phyloP scores from a whole-genome alignment of 1,140 invertebrate species.

The Akabosia matsudoensis region DNA sequence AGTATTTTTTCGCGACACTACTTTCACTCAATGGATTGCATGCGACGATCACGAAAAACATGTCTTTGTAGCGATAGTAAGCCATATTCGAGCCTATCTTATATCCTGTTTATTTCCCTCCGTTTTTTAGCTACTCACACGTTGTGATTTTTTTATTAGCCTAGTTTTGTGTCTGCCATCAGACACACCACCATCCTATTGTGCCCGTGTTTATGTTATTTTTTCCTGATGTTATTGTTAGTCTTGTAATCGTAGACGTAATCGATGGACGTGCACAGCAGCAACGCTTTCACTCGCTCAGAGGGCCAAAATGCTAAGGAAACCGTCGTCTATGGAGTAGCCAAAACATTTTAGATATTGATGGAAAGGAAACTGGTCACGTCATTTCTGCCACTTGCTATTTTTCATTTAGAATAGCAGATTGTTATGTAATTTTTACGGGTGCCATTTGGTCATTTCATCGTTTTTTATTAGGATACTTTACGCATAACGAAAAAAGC shows the following conservation, averaged over 20 bases:
- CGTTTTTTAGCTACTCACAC: no score
- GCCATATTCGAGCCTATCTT: no score
- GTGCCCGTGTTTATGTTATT: no score
- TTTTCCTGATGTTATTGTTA: neutral
- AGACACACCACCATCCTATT: neutral
- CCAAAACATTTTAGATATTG: neutral
- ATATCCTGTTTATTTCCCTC: no score
- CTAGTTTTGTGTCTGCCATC: neutral
- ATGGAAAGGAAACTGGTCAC: neutral
- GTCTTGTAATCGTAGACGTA: neutral
- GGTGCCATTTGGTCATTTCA: no score
- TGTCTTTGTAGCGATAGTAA: no score
- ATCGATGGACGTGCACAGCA: neutral
- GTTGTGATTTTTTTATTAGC: neutral
- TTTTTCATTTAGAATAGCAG: neutral
- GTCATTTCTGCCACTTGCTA: slow-evolving; percentile 11
- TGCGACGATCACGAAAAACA: neutral
- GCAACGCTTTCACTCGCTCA: no score
- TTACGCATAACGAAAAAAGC: neutral
- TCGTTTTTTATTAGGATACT: neutral
- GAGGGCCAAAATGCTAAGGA: no score
- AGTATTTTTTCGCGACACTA: no score
- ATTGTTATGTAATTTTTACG: no score
- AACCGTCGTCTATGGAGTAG: no score
- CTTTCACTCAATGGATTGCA: neutral